Evolutionary conservation across 1,140 invertebrate genomes (phyloP).

Genomic region (Lucilia cuprina): DNA sequence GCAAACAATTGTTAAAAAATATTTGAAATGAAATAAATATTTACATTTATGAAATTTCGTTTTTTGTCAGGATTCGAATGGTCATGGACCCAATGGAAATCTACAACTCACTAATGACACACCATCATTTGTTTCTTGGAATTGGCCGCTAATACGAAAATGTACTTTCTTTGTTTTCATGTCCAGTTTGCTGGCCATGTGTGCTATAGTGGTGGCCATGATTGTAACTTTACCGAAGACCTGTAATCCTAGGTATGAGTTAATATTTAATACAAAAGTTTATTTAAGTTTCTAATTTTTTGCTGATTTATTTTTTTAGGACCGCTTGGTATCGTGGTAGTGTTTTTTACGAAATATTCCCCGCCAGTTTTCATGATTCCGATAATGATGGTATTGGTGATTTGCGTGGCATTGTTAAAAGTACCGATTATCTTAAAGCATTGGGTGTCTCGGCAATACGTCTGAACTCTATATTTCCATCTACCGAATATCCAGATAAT

Average conservation of each 20-base stretch:
- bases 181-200: constrained; percentile 72
- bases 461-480: constrained; percentile 77
- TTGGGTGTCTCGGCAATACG: constrained; percentile 73
- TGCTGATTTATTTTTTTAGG: too few species aligned
- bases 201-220: constrained; percentile 74
- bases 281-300: too few species aligned
- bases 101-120: constrained; percentile 53
- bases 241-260: constrained; percentile 69
- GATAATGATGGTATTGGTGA: constrained; percentile 79
- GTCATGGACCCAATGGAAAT: constrained; percentile 65
- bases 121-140: constrained; percentile 77
- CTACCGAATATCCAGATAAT: constrained; percentile 74
- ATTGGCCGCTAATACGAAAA: constrained; percentile 79
- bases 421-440: constrained; percentile 72
- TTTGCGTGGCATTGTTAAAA: constrained; percentile 71
- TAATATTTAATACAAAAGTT: not conserved
- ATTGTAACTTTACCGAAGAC: constrained; percentile 74
- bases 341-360: constrained; percentile 84
- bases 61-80: constrained; percentile 64
- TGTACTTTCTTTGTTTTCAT: constrained; percentile 75
- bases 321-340: constrained; percentile 81
- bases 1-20: too few species aligned
- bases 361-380: constrained; percentile 80
- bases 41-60: too few species aligned
- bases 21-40: too few species aligned